Base-by-base conservation (phyloP, 2,888 invertebrate species). In the Pachydiplax longipennis region DNA sequence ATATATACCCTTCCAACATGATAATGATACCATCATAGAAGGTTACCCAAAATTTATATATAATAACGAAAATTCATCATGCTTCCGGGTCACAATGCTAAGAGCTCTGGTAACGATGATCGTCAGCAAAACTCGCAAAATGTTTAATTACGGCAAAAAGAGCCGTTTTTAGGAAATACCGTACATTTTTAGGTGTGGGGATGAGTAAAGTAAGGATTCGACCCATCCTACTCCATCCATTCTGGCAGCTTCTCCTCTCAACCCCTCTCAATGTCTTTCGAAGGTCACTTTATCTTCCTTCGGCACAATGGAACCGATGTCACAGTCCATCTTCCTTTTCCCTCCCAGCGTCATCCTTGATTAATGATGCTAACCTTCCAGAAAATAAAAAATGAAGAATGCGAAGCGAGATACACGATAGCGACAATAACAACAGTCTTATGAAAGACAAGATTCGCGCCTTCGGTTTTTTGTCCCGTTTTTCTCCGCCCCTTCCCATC, bases 251-350 rank as follows among this genome's bases (percentile, higher is more conserved):
- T 58, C 53, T 58, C 58, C 58, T 58, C 83, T 25, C 22, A 65
- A 22, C n/a, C 65, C 25, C 65, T 65, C 65, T 65, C 61, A 6
- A 53, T 83, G 83, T 83, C 83, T 83, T 83, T 83, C 83, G 35
- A 35, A 58, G 83, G 83, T 83, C 83, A 58, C 83, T 83, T 83
- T 58, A 83, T 83, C 83, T 83, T 83, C 83, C 83, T 58, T 83
- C 83, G 83, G 83, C 83, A 83, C 83, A 83, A 83, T 83, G 58
- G 83, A 83, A 83, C 83, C 83, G 83, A 83, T 83, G 83, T 83
- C 83, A 58, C 83, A 53, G 83, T 83, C 83, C 58, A 44, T 44
- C 44, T 44, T 44, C 44, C 44, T 83, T 83, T 83, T 53, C 58
- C 35, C 83, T 83, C 58, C 83, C 44, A 53, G 31, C 53, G 31